These are phyloP conservation scores for Ataeniobius toweri DNA, from an alignment of 2,797 vertebrate species.

Conservation along the genomic window DNA sequence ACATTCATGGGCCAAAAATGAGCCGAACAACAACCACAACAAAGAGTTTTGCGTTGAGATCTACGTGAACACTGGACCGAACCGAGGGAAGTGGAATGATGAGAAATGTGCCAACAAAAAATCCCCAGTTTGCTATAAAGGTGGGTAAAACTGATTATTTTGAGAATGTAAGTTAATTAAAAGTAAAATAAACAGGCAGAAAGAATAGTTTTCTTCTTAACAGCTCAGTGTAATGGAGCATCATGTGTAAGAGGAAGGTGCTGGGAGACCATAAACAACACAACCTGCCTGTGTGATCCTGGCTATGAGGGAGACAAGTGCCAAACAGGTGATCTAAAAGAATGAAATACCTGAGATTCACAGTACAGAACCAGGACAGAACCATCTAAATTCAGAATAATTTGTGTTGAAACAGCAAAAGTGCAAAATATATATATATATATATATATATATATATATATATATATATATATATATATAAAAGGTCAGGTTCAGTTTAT, in stretches of 20 bases:
- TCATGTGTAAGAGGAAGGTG: conserved; percentile 70
- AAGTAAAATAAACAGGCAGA: background rate
- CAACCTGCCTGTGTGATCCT: conserved; percentile 70
- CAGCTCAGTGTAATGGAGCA: conserved; percentile 73
- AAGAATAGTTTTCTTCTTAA: conserved; percentile 9
- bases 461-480: background rate
- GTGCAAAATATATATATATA: background rate
- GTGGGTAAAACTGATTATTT: conserved; percentile 50
- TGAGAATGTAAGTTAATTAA: background rate
- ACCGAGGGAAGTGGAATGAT: conserved; percentile 81
- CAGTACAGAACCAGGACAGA: background rate
- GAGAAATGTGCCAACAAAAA: conserved; percentile 52
- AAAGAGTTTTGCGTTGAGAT: conserved; percentile 82
- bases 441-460: too few species aligned
- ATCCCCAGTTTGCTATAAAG: conserved; percentile 69
- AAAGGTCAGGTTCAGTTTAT: background rate
- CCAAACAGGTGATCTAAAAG: conserved; percentile 61
- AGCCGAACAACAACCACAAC: conserved; percentile 75
- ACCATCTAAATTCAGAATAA: background rate
- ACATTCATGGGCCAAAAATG: conserved; percentile 68
- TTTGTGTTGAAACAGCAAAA: background rate
- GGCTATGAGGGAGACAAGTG: conserved; percentile 69
- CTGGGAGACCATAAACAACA: conserved; percentile 68
- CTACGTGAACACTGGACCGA: conserved; percentile 25
- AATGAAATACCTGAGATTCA: background rate